phyloP scores from a whole-genome alignment of 2,113 vertebrate species.

The Neolamprologus kungweensis region DNA sequence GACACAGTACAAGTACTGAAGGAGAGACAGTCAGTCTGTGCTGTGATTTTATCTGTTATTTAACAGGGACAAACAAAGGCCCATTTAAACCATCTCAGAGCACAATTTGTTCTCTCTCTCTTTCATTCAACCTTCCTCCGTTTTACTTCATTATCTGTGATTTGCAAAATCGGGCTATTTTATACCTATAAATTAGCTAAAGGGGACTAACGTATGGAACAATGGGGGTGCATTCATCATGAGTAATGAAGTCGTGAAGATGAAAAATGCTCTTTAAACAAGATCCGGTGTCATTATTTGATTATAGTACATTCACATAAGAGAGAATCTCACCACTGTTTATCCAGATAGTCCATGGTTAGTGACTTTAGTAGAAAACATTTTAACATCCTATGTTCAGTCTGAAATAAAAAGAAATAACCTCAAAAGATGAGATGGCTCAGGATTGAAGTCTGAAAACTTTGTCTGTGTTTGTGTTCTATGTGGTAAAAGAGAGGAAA shows the following conservation, averaged over 20 bases:
- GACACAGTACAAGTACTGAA: neutral
- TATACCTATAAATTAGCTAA: constrained; percentile 1
- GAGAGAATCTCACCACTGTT: neutral
- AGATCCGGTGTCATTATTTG: neutral
- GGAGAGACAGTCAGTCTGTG: neutral
- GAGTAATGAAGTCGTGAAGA: neutral
- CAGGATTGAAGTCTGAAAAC: neutral
- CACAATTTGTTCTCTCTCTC: neutral
- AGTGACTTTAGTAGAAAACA: neutral
- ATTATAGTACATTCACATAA: neutral
- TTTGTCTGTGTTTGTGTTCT: neutral
- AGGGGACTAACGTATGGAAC: neutral
- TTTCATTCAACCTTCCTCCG: neutral
- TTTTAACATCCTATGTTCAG: neutral
- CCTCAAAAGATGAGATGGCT: neutral
- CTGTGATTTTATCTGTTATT: neutral
- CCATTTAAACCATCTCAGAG: neutral
- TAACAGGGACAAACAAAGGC: neutral
- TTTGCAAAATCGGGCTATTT: constrained; percentile 3
- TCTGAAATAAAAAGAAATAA: neutral
- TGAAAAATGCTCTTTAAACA: constrained; percentile 3
- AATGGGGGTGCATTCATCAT: neutral
- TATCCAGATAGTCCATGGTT: neutral
- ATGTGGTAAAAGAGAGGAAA: neutral
- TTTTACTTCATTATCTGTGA: neutral